phyloP scores from a whole-genome alignment of 2,888 invertebrate genomes.

The Drosophila anceps region DNA sequence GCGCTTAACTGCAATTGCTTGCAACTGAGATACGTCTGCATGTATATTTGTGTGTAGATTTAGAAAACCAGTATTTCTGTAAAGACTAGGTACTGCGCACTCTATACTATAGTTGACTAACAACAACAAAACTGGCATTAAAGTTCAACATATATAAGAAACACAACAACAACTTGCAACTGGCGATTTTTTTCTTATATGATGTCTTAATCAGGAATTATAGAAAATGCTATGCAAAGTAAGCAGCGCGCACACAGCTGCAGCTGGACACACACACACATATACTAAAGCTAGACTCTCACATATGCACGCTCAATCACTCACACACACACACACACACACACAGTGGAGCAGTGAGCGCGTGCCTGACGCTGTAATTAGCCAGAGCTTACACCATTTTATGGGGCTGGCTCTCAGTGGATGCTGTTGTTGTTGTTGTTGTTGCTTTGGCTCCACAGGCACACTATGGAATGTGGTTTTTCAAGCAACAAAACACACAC shows the following conservation, averaged over 20 bases:
- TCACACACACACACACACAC: slow-evolving; percentile 20
- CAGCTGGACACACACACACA: slow-evolving; percentile 23
- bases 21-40: slow-evolving; percentile 34
- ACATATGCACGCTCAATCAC: slow-evolving; percentile 11
- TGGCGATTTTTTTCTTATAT: slow-evolving; percentile 47
- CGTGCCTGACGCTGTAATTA: slow-evolving; percentile 80
- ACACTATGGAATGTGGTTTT: slow-evolving; percentile 81
- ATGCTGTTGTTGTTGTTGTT: slow-evolving; percentile 60
- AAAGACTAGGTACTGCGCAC: slow-evolving; percentile 32
- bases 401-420: slow-evolving; percentile 55
- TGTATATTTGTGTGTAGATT: slow-evolving; percentile 57
- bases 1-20: slow-evolving; percentile 39
- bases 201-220: slow-evolving; percentile 76
- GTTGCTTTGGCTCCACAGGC: slow-evolving; percentile 49
- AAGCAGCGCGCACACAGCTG: slow-evolving; percentile 32
- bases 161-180: slow-evolving; percentile 30
- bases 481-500: slow-evolving; percentile 66
- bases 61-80: slow-evolving; percentile 78
- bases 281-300: slow-evolving; percentile 17
- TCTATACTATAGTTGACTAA: slow-evolving; percentile 36
- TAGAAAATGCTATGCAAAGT: slow-evolving; percentile 68
- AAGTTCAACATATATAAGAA: slow-evolving; percentile 66
- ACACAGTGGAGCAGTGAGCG: slow-evolving; percentile 53
- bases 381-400: slow-evolving; percentile 69
- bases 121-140: slow-evolving; percentile 55